Percentiles rank a stretch among this genome's conserved stretches.
These are phyloP conservation scores for Orthosia gothica DNA, from an alignment of 2,888 invertebrate species.

Conservation along the genomic window DNA sequence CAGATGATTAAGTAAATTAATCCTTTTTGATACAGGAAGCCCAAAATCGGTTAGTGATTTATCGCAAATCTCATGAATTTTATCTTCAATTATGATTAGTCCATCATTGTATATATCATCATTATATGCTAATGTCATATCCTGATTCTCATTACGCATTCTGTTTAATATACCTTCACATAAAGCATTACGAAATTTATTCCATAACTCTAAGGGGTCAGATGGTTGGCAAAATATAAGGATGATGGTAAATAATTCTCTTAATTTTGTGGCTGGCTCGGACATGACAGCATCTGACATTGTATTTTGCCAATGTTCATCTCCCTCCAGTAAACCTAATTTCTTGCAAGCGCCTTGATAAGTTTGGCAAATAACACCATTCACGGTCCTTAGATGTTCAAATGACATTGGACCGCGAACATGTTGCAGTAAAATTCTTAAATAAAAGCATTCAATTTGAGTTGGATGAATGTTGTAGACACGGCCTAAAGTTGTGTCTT, in stretches of 20 bases:
- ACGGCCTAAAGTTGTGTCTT: slow-evolving; percentile 38
- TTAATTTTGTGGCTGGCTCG: slow-evolving; percentile 32
- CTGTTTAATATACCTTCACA: slow-evolving; percentile 58
- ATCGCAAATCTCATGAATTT: slow-evolving; percentile 3
- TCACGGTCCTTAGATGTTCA: slow-evolving; percentile 53
- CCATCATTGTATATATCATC: slow-evolving; percentile 52
- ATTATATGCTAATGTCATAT: slow-evolving; percentile 60
- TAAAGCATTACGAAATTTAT: slow-evolving; percentile 51
- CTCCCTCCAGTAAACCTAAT: slow-evolving; percentile 53
- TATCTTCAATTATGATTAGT: slow-evolving; percentile 43
- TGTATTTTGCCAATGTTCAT: slow-evolving; percentile 44
- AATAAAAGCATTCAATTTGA: neutral
- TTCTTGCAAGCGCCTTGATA: slow-evolving; percentile 52
- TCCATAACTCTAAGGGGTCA: slow-evolving; percentile 17
- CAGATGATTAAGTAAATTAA: neutral
- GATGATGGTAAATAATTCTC: slow-evolving; percentile 56
- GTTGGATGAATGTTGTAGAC: slow-evolving; percentile 49
- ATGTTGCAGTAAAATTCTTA: slow-evolving; percentile 41
- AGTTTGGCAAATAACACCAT: slow-evolving; percentile 53
- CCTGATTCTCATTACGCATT: slow-evolving; percentile 57
- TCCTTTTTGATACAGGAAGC: slow-evolving; percentile 4
- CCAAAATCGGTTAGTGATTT: neutral
- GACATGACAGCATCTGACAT: slow-evolving; percentile 23
- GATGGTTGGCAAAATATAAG: slow-evolving; percentile 55
- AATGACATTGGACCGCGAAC: slow-evolving; percentile 62